Conservation (phyloP, 92 coral and sea anemone species). For the Hydrozoanthus gracilis region DNA sequence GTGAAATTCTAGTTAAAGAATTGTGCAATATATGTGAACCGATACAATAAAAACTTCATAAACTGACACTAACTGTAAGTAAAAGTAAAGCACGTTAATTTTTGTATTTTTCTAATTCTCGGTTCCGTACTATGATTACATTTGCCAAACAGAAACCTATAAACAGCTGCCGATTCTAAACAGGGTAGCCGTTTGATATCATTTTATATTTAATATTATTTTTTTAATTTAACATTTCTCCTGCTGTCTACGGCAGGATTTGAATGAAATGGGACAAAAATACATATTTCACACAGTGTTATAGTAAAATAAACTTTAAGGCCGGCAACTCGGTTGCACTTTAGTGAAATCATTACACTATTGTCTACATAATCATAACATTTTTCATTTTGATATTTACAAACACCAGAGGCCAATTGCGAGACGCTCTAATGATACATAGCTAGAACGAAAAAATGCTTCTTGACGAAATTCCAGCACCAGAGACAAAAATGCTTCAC, state of each 20-base stretch:
- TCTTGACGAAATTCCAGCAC: background rate
- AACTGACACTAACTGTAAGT: background rate
- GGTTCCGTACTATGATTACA: background rate
- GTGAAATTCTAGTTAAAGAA: too few species aligned
- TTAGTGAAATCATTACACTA: conserved; percentile 38
- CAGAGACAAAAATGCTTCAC: too few species aligned
- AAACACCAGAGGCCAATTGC: conserved; percentile 11
- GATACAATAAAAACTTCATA: background rate
- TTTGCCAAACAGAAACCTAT: background rate
- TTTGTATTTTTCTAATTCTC: background rate
- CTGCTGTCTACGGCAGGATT: conserved; percentile 12
- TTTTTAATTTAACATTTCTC: conserved; percentile 28
- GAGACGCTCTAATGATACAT: background rate
- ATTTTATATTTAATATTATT: conserved; percentile 25
- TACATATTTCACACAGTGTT: conserved; percentile 41
- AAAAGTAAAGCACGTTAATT: background rate
- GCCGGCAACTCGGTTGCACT: conserved; percentile 37
- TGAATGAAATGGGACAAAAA: conserved; percentile 33
- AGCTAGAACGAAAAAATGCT: background rate
- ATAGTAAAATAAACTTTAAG: conserved; percentile 34
- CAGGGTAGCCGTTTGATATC: background rate
- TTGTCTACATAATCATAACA: background rate
- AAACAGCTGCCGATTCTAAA: background rate
- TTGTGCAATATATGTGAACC: background rate
- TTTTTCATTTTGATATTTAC: conserved; percentile 17